Percentiles rank a stretch among this genome's conserved stretches.
Evolutionary conservation across 2,113 vertebrate species (phyloP).

Genomic region (Macroglossus sobrinus): DNA sequence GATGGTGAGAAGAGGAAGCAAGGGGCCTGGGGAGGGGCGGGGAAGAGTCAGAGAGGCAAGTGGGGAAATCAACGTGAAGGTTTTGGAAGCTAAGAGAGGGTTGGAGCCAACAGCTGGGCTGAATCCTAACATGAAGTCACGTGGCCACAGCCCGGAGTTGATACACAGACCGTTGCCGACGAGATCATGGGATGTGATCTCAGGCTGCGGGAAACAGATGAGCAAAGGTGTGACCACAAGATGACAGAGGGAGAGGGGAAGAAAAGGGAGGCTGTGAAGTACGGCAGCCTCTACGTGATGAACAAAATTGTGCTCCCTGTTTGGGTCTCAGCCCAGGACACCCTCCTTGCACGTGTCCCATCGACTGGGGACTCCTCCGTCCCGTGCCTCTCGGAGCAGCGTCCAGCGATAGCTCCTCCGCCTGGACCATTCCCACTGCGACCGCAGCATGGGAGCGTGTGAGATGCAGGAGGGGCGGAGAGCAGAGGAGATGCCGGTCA

Average conservation of each 20-base stretch:
- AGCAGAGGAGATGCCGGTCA: not conserved
- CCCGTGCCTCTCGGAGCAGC: not conserved
- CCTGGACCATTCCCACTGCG: accelerated
- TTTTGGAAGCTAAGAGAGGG: not conserved
- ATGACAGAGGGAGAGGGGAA: not conserved
- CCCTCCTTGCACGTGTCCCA: not conserved
- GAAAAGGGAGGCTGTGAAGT: accelerated
- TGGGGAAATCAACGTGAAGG: not conserved
- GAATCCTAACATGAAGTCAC: not conserved
- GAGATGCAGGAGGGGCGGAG: not conserved
- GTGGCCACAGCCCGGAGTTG: not conserved
- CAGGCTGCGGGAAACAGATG: not conserved
- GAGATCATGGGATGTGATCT: not conserved
- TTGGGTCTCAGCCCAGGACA: not conserved
- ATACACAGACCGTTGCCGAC: too few species aligned
- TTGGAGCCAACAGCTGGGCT: not conserved
- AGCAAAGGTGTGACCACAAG: not conserved
- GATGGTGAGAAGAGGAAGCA: not conserved
- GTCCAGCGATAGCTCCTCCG: not conserved
- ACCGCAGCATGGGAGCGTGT: not conserved
- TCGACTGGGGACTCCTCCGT: not conserved
- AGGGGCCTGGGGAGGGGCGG: accelerated
- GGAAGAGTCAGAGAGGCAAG: not conserved
- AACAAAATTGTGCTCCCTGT: not conserved
- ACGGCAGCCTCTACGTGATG: not conserved